Percentiles rank a stretch among this genome's conserved stretches.
Conservation (phyloP, 1,140 invertebrate species). For the Cyclargus thomasi region DNA sequence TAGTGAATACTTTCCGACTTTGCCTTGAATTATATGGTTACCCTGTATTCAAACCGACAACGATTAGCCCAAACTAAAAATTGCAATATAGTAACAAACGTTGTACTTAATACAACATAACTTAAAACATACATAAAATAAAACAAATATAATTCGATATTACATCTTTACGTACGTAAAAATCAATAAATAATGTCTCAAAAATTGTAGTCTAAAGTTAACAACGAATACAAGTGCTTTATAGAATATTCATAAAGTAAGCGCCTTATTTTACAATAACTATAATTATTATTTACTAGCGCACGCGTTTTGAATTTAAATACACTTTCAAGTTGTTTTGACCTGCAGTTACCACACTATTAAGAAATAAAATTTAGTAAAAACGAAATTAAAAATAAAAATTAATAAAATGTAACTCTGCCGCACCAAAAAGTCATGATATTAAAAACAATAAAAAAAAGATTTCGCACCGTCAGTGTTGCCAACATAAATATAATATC, state of each 20-base stretch:
- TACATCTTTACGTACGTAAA: not conserved
- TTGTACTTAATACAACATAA: not conserved
- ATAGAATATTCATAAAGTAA: not conserved
- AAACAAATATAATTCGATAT: conserved; percentile 1
- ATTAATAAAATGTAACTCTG: conserved; percentile 26
- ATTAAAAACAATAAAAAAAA: conserved; percentile 33
- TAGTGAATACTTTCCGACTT: too few relatives aligned
- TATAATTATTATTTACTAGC: not conserved
- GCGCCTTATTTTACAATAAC: not conserved
- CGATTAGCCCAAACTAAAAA: not conserved
- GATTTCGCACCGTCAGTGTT: conserved; percentile 30
- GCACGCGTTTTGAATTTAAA: not conserved
- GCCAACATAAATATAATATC: conserved; percentile 27
- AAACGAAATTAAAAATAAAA: not conserved
- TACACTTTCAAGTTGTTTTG: not conserved
- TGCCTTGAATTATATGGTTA: too few relatives aligned
- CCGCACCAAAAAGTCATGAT: conserved; percentile 33
- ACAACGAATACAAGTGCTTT: not conserved
- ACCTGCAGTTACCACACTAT: not conserved
- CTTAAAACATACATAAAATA: not conserved
- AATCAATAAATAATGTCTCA: not conserved
- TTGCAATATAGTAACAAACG: not conserved
- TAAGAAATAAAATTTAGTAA: not conserved
- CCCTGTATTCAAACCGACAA: too few relatives aligned
- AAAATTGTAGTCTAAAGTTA: not conserved